Evolutionary conservation across 1,140 invertebrate genomes (phyloP), one percentile per base, ranked within the genome.

Genomic region (Drosophila orena): DNA sequence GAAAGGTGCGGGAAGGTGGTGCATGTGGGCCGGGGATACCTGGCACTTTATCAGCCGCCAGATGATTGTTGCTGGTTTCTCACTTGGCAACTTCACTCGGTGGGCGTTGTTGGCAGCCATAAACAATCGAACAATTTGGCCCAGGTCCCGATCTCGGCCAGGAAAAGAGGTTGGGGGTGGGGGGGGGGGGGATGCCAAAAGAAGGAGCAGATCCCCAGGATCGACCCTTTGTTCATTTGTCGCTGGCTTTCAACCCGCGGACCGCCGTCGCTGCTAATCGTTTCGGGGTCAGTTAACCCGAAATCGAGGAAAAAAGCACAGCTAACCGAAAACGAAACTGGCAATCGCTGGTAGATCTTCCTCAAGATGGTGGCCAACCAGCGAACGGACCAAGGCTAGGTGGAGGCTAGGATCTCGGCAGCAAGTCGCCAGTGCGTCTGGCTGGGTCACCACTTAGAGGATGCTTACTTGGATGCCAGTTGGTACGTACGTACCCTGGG

Each of bases 51-150:
- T 90, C 81, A 81, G 77, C 79, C 60, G 79, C 79, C 83, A 91
- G 81, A 79, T 90, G 90, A 86, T 81, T 90, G 86, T 91, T 90
- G 81, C 83, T 85, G 86, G 81, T 90, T 90, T 90, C 81, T 90
- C 81, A 86, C 86, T 90, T 86, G 62, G 66, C 66, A 50, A 69
- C 66, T 70, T 40, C 43, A 46, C 66, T 70, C 66, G 72, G 86
- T 90, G 88, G 86, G 86, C 86, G 81, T 90, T 88, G 81, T 80
- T 73, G 78, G 68, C 84, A 74, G 81, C 81, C 68, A 90, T 90
- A 90, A 90, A 90, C 86, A 90, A 90, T 90, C 86, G 86, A 80
- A 90, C 79, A 90, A 90, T 90, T 90, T 89, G 84, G 80, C 79
- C 60, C 35, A 50, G 59, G 20, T 20, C 61, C 56, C 72, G 64